These are phyloP conservation scores for Sapayoa aenigma DNA, from an alignment of 2,113 vertebrate species.

Conservation along the genomic window DNA sequence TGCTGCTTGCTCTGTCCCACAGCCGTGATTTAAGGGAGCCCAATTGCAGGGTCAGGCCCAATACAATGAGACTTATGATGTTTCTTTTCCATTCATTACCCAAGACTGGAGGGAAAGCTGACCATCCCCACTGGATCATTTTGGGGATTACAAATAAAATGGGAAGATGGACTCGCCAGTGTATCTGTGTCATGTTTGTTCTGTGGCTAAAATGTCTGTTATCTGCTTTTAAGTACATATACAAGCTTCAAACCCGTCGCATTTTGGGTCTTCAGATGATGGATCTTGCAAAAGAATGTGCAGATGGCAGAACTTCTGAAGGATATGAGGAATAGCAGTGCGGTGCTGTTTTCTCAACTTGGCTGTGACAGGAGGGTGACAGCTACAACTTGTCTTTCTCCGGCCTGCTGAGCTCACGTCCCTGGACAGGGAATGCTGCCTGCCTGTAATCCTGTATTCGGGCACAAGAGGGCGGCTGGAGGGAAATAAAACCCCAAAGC, in stretches of 20 bases:
- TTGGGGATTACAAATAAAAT: conserved; percentile 49
- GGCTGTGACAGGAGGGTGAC: neutral
- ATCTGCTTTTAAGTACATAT: neutral
- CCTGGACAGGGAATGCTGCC: rapidly evolving
- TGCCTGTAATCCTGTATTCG: neutral
- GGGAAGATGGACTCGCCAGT: neutral
- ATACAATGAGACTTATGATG: neutral
- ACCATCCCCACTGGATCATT: neutral
- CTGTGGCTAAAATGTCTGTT: neutral
- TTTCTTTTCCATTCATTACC: neutral
- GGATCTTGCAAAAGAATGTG: neutral
- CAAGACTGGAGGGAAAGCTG: neutral
- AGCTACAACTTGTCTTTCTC: no score
- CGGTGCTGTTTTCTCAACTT: neutral
- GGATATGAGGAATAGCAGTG: neutral
- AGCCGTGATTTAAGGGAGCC: neutral
- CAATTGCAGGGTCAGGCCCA: neutral
- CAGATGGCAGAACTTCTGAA: neutral
- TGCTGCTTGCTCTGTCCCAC: neutral
- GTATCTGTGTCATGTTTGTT: neutral
- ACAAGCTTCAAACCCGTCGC: rapidly evolving
- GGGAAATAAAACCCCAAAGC: neutral
- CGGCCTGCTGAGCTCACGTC: rapidly evolving
- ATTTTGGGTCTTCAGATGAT: neutral
- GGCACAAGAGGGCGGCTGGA: neutral